Conservation (phyloP, 1,140 invertebrate genomes). For the Panagrolaimus sp. region DNA sequence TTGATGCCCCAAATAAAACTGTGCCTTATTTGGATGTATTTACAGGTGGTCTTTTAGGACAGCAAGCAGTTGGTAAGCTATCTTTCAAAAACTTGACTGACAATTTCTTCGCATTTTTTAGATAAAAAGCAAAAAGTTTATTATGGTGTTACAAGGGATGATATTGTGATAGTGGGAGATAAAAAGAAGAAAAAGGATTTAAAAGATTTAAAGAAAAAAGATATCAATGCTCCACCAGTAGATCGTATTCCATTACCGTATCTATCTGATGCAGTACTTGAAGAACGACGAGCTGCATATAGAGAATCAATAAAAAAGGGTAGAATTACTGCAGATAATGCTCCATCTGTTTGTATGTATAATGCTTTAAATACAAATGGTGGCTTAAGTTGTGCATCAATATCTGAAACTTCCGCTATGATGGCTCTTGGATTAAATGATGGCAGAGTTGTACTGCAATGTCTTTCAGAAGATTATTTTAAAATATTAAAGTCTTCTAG, state of each 20-base stretch:
- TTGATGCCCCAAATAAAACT: background rate
- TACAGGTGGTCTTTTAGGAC: background rate
- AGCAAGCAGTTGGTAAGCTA: background rate
- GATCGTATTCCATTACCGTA: slow-evolving; percentile 1
- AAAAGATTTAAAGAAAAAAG: slow-evolving; percentile 6
- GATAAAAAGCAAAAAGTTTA: slow-evolving; percentile 2
- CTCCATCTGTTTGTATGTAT: background rate
- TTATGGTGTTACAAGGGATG: background rate
- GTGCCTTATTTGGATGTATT: background rate
- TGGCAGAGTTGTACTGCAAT: background rate
- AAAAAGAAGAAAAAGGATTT: slow-evolving; percentile 10
- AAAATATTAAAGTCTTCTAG: too few species aligned
- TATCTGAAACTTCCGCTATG: background rate
- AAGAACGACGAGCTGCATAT: background rate
- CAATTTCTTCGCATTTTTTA: background rate
- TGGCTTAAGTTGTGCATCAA: background rate
- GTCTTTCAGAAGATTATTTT: too few species aligned
- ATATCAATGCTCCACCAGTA: background rate
- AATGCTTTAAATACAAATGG: background rate
- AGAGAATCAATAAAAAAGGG: background rate
- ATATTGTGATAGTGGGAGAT: background rate
- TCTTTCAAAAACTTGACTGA: too few species aligned
- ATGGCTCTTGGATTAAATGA: background rate
- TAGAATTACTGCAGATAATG: background rate
- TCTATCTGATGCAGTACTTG: background rate